These are phyloP conservation scores for Drosophila busckii DNA, from an alignment of 1,140 invertebrate species.

Conservation along the genomic window DNA sequence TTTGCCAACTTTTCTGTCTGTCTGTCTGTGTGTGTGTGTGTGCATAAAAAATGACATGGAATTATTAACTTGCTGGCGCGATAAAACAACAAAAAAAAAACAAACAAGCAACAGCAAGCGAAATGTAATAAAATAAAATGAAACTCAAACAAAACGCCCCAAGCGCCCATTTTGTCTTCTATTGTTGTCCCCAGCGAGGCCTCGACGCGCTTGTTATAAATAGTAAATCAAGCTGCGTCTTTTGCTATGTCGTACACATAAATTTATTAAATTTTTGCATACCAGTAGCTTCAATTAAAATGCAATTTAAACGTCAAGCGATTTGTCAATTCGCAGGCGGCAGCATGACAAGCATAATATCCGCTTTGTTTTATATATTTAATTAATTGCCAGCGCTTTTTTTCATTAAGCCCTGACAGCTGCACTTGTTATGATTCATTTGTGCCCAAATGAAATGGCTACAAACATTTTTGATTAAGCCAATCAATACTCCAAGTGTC, in stretches of 20 bases:
- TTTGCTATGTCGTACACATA: too few relatives aligned
- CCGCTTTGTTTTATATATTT: too few relatives aligned
- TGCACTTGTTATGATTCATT: too few relatives aligned
- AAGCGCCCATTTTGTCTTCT: constrained; percentile 4
- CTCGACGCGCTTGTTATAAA: constrained; percentile 37
- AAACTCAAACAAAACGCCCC: too few relatives aligned
- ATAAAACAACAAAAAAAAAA: constrained; percentile 35
- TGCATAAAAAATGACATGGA: constrained; percentile 57
- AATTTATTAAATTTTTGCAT: constrained; percentile 60
- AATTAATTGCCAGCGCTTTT: too few relatives aligned
- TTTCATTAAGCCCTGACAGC: too few relatives aligned
- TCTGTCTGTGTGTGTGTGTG: background rate
- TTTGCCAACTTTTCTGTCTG: constrained; percentile 8
- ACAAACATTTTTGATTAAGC: too few relatives aligned
- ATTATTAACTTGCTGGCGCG: constrained; percentile 58
- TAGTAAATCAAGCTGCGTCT: constrained; percentile 64
- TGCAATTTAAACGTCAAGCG: constrained; percentile 22
- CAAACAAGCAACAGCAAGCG: background rate
- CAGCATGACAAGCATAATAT: too few relatives aligned
- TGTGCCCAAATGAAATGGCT: too few relatives aligned
- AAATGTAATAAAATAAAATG: too few relatives aligned
- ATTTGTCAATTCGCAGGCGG: too few relatives aligned
- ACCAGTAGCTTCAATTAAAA: constrained; percentile 33
- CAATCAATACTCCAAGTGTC: too few relatives aligned
- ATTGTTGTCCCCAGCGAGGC: constrained; percentile 1